These are phyloP conservation scores for Parnassius apollo DNA, from an alignment of 2,888 invertebrate species.

Conservation along the genomic window DNA sequence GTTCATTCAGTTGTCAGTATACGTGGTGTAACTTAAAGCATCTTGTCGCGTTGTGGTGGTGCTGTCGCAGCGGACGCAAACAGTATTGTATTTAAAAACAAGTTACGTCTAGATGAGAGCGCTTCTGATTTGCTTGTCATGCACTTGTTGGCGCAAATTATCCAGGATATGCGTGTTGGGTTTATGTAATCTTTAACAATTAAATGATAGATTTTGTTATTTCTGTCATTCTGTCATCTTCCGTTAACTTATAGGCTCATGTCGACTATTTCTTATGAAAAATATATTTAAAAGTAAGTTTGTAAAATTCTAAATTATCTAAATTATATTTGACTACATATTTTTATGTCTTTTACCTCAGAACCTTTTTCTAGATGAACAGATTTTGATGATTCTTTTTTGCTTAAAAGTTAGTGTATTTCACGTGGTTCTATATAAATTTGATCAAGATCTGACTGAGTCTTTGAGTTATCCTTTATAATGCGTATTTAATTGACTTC, in stretches of 20 bases:
- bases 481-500: too few relatives aligned
- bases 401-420: too few relatives aligned
- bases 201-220: slow-evolving; percentile 29
- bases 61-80: slow-evolving; percentile 33
- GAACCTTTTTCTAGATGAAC: too few relatives aligned
- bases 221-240: not conserved
- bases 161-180: slow-evolving; percentile 36
- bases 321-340: too few relatives aligned
- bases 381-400: too few relatives aligned
- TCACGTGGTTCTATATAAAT: too few relatives aligned
- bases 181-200: slow-evolving; percentile 13
- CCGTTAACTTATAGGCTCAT: too few relatives aligned
- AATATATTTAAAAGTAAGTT: too few relatives aligned
- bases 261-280: too few relatives aligned
- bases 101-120: slow-evolving; percentile 43
- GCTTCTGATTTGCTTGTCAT: slow-evolving; percentile 50
- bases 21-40: slow-evolving; percentile 24
- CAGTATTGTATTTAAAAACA: slow-evolving; percentile 50
- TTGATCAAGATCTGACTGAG: too few relatives aligned
- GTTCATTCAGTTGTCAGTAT: slow-evolving; percentile 10
- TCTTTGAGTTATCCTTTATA: too few relatives aligned
- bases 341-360: too few relatives aligned
- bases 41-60: slow-evolving; percentile 15
- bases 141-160: slow-evolving; percentile 38
- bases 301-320: not conserved